Base-by-base conservation (phyloP, 35 echinoderm and acorn worm genomes). In the Heliocidaris erythrogramma region DNA sequence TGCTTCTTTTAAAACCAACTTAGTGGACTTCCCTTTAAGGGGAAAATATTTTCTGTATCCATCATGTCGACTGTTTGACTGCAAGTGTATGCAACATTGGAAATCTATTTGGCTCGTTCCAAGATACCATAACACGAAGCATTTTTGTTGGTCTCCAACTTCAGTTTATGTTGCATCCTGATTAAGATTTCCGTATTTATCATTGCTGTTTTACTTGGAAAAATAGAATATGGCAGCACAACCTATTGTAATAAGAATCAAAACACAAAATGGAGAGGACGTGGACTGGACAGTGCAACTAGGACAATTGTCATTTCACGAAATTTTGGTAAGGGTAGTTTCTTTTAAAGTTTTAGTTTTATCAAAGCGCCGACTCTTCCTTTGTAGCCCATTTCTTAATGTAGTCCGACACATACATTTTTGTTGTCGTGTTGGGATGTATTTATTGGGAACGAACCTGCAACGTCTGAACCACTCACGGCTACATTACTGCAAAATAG, bases 241-340 rank as follows among this genome's bases (percentile, higher is more conserved):
- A 56, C 96, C 96, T 2, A 42, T 97, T 93, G 93, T 97, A 14
- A 97, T 97, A 92, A 95, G 96, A 48, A 96, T 97, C 2, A 94
- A 88, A n/a, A 97, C 85, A 17, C 93, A 94, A 50, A 48, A 97
- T 69, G 96, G 96, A 48, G 96, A 97, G 91, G 94, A 96, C 52
- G 95, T 97, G 3, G 96, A 97, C 87, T 97, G 96, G 96, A 97
- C 95, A 32, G 96, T 97, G 27, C 95, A 96, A 31, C 60, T 86
- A 9, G 93, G 93, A 7, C 87, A 95, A 32, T 32, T 97, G 61
- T 92, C 96, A 49, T 95, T 96, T 90, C 86, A 95, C 30, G 93
- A 96, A 48, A 95, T 97, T 48, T 91, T 97, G 95, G 96, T 97
- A 93, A 94, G 93, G 48, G 32, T 17, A 49, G 48, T 92, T 48